phyloP scores from a whole-genome alignment of 2,113 vertebrate genomes.

The Sebastes fasciatus region DNA sequence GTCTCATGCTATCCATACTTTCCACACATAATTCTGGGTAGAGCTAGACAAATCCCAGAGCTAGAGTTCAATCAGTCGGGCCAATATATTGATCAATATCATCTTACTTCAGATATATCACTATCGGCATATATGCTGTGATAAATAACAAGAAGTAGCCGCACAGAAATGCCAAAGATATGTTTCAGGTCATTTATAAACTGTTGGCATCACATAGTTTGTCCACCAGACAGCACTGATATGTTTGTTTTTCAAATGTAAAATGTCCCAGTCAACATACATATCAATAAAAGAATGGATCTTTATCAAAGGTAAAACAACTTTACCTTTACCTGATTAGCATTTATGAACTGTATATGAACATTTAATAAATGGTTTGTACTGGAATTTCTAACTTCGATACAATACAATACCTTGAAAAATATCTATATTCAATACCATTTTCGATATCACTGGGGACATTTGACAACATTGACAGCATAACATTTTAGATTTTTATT shows the following conservation, averaged over 20 bases:
- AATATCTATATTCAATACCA: too few species aligned
- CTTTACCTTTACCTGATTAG: background rate
- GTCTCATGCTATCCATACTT: background rate
- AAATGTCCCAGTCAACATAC: background rate
- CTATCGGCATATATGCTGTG: background rate
- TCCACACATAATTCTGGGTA: background rate
- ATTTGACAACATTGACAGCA: too few species aligned
- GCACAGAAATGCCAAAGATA: background rate
- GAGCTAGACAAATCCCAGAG: background rate
- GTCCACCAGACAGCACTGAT: background rate
- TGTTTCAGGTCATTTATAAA: background rate
- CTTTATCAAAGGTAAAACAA: too few species aligned
- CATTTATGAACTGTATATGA: background rate
- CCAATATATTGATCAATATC: background rate
- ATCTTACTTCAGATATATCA: background rate
- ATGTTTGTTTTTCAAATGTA: too few species aligned
- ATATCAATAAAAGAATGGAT: background rate
- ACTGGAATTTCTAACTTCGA: too few species aligned
- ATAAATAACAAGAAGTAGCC: background rate
- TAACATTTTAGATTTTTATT: too few species aligned
- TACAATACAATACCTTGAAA: too few species aligned
- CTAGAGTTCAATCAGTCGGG: background rate
- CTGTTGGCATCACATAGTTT: background rate
- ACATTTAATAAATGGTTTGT: background rate
- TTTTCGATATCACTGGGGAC: too few species aligned